A percentile compares a stretch with the other conserved stretches of the same genome.
phyloP scores from a whole-genome alignment of 2,113 vertebrate genomes.

The Vanacampus margaritifer region DNA sequence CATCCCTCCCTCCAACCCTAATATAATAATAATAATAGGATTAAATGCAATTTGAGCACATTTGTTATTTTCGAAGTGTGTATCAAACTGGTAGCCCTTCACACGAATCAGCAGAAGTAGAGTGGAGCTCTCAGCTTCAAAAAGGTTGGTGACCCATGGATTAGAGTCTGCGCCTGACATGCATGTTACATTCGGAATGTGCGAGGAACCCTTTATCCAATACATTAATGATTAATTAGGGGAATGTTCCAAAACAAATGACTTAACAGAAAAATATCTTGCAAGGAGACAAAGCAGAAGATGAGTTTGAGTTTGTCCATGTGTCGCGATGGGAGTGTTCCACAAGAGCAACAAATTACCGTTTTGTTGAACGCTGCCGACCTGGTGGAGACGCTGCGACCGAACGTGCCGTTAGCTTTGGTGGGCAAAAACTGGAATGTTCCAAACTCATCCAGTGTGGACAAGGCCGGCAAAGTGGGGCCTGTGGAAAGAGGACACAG shows the following conservation, averaged over 20 bases:
- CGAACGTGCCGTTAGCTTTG: constrained; percentile 38
- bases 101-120: no score
- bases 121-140: no score
- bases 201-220: not conserved
- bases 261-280: not conserved
- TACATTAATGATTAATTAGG: not conserved
- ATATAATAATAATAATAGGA: no score
- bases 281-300: not conserved
- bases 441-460: constrained; percentile 35
- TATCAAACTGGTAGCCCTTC: no score
- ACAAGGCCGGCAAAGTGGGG: not conserved
- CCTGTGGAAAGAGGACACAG: constrained; percentile 31
- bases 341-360: constrained; percentile 43
- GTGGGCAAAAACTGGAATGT: constrained; percentile 58
- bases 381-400: constrained; percentile 12
- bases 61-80: no score
- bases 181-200: no score
- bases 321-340: no score
- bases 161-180: not conserved
- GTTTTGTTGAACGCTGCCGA: constrained; percentile 17
- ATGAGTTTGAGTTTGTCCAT: not conserved
- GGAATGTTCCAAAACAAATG: not conserved
- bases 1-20: no score
- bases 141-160: no score
- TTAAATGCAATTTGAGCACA: no score